Conservation (phyloP, 2,797 vertebrate species). For the Onychomys torridus region DNA sequence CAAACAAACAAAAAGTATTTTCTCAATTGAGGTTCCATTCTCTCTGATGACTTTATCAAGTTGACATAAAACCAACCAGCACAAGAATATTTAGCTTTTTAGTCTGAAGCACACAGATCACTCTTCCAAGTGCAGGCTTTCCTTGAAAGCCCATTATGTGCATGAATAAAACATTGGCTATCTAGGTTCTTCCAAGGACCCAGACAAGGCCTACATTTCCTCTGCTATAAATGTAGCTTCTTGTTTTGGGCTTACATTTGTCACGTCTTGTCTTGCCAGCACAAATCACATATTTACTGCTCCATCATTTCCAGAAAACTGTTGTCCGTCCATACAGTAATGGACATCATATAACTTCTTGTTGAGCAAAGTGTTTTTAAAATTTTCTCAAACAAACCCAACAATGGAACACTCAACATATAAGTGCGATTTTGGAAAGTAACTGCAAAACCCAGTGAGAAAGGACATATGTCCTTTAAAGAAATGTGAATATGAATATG, state of each 20-base stretch:
- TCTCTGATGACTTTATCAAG: background rate
- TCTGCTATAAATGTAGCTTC: background rate
- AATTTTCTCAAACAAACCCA: background rate
- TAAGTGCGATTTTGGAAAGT: slow-evolving; percentile 5
- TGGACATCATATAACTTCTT: background rate
- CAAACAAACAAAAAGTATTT: too few relatives aligned
- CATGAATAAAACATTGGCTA: background rate
- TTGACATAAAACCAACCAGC: background rate
- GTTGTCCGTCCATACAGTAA: background rate
- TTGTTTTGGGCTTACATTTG: background rate
- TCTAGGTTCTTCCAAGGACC: background rate
- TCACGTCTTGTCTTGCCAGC: background rate
- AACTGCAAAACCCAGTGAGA: background rate
- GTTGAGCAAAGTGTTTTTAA: background rate
- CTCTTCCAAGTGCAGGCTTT: background rate
- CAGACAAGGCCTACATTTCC: background rate
- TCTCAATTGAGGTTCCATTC: background rate
- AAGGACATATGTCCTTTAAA: background rate
- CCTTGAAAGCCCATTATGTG: background rate
- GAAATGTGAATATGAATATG: background rate
- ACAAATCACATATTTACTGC: background rate
- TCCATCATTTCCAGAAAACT: background rate
- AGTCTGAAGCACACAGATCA: background rate
- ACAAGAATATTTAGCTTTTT: background rate
- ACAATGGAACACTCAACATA: background rate